Conservation (phyloP, 1,140 invertebrate species). For the Augochlora pura region DNA sequence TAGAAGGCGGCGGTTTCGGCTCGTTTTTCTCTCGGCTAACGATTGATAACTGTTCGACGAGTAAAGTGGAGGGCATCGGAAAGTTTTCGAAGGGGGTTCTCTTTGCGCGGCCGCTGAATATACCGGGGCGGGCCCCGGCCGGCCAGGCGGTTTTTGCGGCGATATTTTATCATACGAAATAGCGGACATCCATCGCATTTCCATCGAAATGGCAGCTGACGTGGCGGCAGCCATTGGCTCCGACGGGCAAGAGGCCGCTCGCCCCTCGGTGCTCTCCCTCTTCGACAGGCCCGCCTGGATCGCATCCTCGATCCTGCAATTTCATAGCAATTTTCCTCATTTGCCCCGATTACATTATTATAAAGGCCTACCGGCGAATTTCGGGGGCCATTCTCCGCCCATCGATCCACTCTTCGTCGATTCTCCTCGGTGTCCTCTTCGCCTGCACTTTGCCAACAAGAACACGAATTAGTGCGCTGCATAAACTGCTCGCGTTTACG, state of each 20-base stretch:
- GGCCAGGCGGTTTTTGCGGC: conserved; percentile 66
- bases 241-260: conserved; percentile 39
- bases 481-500: too few species aligned
- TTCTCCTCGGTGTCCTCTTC: not conserved
- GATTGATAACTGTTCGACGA: conserved; percentile 45
- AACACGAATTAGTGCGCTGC: not conserved
- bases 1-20: conserved; percentile 19
- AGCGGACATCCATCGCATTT: conserved; percentile 77
- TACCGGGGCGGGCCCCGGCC: conserved; percentile 61
- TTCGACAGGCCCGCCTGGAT: conserved; percentile 59
- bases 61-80: conserved; percentile 30
- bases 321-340: conserved; percentile 80
- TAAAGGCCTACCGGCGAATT: conserved; percentile 49
- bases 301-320: conserved; percentile 75
- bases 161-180: conserved; percentile 78
- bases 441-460: too few species aligned
- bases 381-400: not conserved
- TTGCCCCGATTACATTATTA: conserved; percentile 76
- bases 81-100: conserved; percentile 50
- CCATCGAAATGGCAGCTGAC: conserved; percentile 78
- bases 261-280: conserved; percentile 36
- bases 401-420: not conserved
- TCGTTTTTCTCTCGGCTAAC: conserved; percentile 32
- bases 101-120: conserved; percentile 46
- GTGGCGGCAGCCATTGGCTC: conserved; percentile 71